Base-by-base conservation (phyloP, 1,140 invertebrate species). In the Neodiprion pinetum region DNA sequence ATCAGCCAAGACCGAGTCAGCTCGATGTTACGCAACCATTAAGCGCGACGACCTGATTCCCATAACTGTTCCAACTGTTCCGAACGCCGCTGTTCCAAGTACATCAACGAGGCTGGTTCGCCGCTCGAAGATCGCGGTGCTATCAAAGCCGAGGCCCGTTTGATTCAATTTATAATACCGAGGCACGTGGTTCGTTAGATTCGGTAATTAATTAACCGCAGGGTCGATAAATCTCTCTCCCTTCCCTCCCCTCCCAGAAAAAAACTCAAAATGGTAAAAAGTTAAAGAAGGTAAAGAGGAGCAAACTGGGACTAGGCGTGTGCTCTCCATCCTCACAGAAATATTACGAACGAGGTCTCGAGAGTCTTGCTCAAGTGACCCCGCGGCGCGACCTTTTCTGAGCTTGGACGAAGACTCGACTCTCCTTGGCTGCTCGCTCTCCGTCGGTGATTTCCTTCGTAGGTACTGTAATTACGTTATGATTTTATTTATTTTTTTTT, bases 41-140 rank as follows among this genome's bases (percentile, higher is more conserved):
- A 61, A 76, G 75, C 74, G 72, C 75, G 67, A 78, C 81, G 82
- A 82, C 83, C 81, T 82, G 79, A 76, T 85, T 85, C 84, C 81
- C 84, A 85, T 85, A 85, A 85, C 79, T 79, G 81, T 80, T 76
- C 76, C 76, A 79, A 40, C 28, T 40, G 80, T 76, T 79, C 77
- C 72, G 66, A 70, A 47, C 28, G 28, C 28, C 11, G n/a, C 53
- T 12, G 53, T 61, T 61, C 53, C 53, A 61, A 61, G 53, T 61
- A 17, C 53, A 17, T 61, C 53, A 12, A 7, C 53, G 11, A 61
- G 53, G 11, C 53, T 17, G 11, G 28, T 17, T 61, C 53, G 0
- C 11, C n/a, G 11, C 11, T 61, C n/a, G 53, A 61, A 17, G 11
- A 61, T 12, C 53, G 53, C 53, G 53, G 53, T 61, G 53, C 53